Conservation (phyloP, 2,113 vertebrate species). For the Anoura caudifer region DNA sequence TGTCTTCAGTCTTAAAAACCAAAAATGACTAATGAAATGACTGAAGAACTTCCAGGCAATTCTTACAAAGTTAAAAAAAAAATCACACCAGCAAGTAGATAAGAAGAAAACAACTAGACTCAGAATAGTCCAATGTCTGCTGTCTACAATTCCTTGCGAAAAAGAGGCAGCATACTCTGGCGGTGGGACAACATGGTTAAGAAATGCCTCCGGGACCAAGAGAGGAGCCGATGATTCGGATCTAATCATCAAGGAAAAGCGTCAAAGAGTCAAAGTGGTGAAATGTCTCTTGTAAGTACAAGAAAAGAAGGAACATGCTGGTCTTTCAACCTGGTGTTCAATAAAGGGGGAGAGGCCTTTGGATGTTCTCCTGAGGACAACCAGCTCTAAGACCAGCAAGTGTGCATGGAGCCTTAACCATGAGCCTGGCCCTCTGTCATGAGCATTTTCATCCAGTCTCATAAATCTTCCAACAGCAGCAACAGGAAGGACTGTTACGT, state of each 20-base stretch:
- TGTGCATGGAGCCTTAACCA: background rate
- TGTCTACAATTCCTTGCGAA: background rate
- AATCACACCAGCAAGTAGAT: background rate
- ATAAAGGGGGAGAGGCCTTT: background rate
- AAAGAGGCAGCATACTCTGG: background rate
- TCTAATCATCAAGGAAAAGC: background rate
- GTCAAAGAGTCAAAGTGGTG: background rate
- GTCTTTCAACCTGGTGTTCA: background rate
- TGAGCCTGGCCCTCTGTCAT: fast-evolving
- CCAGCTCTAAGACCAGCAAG: background rate
- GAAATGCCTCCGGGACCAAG: background rate
- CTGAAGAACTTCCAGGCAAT: background rate
- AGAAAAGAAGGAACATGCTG: background rate
- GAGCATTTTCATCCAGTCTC: background rate
- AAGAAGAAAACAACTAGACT: background rate
- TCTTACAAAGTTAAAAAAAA: background rate
- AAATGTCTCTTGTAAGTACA: background rate
- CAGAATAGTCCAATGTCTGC: background rate
- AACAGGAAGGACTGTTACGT: background rate
- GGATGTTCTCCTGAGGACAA: background rate
- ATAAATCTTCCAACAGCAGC: background rate
- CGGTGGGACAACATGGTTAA: background rate
- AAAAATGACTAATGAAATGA: conserved; percentile 38
- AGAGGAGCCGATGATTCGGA: background rate
- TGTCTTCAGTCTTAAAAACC: background rate